These are phyloP conservation scores for Strix uralensis DNA, from an alignment of 2,113 vertebrate species.

Conservation along the genomic window DNA sequence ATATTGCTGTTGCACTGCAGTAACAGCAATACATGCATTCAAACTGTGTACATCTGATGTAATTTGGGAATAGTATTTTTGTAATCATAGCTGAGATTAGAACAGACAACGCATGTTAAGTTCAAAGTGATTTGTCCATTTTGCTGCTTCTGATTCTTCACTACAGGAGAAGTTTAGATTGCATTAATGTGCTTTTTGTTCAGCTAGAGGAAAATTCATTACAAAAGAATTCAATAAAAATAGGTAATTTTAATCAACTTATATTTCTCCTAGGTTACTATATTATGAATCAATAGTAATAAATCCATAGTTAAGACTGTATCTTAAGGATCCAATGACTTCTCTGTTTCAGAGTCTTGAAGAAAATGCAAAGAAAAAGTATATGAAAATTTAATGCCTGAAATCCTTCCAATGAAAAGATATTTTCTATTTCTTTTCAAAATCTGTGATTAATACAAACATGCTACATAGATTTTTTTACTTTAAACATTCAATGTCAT, in stretches of 20 bases:
- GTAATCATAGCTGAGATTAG: neutral
- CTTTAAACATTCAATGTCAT: neutral
- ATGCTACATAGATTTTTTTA: neutral
- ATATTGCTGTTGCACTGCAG: neutral
- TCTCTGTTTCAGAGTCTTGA: neutral
- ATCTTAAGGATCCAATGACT: neutral
- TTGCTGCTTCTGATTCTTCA: neutral
- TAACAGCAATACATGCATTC: neutral
- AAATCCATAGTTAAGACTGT: neutral
- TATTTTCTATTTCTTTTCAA: neutral
- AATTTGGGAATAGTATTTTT: neutral
- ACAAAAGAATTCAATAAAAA: conserved; percentile 10
- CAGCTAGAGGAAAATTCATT: conserved; percentile 25
- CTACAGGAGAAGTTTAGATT: neutral
- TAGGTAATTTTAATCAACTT: conserved; percentile 33
- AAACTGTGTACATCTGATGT: neutral
- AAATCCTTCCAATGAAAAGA: neutral
- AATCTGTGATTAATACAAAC: neutral
- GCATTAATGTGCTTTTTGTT: neutral
- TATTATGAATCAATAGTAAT: neutral
- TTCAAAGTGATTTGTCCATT: neutral
- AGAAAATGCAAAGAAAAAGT: neutral
- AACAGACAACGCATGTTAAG: neutral
- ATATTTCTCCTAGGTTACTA: neutral
- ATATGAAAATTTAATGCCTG: neutral